Evolutionary conservation across 2,888 invertebrate species (phyloP).

Genomic region (Eupithecia exiguata): DNA sequence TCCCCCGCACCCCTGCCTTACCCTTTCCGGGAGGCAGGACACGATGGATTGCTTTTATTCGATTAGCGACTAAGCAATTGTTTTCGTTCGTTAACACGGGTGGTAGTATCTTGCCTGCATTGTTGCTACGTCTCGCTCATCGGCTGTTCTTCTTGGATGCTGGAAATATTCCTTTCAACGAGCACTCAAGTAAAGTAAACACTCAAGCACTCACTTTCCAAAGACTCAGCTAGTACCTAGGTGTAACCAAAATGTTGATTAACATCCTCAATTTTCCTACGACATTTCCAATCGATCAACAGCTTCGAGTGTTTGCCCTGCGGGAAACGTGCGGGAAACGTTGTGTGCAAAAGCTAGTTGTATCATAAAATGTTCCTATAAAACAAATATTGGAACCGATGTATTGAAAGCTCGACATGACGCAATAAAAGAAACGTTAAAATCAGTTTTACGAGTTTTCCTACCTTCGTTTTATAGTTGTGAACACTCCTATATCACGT

Average conservation of each 20-base stretch:
- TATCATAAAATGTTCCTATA: slow-evolving; percentile 19
- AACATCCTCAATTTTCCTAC: too few species aligned
- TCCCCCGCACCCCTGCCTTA: slow-evolving; percentile 13
- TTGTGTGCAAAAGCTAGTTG: slow-evolving; percentile 19
- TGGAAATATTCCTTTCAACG: neutral
- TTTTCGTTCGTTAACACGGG: slow-evolving; percentile 36
- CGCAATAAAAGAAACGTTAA: slow-evolving; percentile 19
- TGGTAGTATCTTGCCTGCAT: slow-evolving; percentile 17
- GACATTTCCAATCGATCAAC: neutral
- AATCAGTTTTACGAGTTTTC: slow-evolving; percentile 16
- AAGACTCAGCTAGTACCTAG: too few species aligned
- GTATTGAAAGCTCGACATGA: slow-evolving; percentile 15
- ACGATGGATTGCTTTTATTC: slow-evolving; percentile 39
- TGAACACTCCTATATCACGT: slow-evolving; percentile 2
- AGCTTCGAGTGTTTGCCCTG: slow-evolving; percentile 2
- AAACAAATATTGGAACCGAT: slow-evolving; percentile 19
- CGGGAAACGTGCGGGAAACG: neutral
- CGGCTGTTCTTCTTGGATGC: neutral
- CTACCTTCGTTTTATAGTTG: slow-evolving; percentile 17
- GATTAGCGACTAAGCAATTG: slow-evolving; percentile 34
- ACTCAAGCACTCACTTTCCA: too few species aligned
- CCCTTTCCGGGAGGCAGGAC: slow-evolving; percentile 20
- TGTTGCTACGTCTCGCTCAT: slow-evolving; percentile 1
- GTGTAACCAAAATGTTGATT: too few species aligned
- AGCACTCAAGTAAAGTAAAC: neutral